phyloP scores from a whole-genome alignment of 2,888 invertebrate genomes.

The Brachynemurus nebulosus region DNA sequence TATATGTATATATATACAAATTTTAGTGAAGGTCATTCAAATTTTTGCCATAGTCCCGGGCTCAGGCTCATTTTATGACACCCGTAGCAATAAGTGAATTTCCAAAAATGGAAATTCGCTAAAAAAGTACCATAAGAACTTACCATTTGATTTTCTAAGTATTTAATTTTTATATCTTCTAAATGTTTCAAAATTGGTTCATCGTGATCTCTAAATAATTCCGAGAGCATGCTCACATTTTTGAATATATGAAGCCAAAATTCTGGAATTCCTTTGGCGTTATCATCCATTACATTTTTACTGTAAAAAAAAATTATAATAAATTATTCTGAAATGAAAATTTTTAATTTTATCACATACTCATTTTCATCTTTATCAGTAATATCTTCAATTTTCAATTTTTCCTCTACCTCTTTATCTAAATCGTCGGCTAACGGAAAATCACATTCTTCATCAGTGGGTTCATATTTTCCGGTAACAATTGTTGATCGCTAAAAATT shows the following conservation, averaged over 20 bases:
- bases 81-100: no score
- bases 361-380: constrained; percentile 36
- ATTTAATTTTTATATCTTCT: constrained; percentile 63
- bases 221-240: constrained; percentile 71
- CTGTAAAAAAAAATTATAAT: not conserved
- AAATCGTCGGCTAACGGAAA: constrained; percentile 76
- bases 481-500: constrained; percentile 38
- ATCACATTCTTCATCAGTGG: constrained; percentile 75
- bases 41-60: no score
- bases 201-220: constrained; percentile 82
- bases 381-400: constrained; percentile 43
- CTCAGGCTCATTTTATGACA: no score
- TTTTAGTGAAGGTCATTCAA: no score
- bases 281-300: constrained; percentile 23
- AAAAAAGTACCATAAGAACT: constrained; percentile 19
- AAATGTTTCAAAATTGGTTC: constrained; percentile 78
- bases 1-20: no score
- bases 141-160: constrained; percentile 55
- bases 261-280: constrained; percentile 67
- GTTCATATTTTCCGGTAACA: constrained; percentile 66
- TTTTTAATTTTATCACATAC: constrained; percentile 21
- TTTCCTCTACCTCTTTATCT: constrained; percentile 51
- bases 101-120: no score
- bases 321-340: not conserved
- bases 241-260: constrained; percentile 96